Percentiles rank a stretch among this genome's conserved stretches.
These are phyloP conservation scores for Heliconius charithonia DNA, from an alignment of 2,888 invertebrate species.

Conservation along the genomic window DNA sequence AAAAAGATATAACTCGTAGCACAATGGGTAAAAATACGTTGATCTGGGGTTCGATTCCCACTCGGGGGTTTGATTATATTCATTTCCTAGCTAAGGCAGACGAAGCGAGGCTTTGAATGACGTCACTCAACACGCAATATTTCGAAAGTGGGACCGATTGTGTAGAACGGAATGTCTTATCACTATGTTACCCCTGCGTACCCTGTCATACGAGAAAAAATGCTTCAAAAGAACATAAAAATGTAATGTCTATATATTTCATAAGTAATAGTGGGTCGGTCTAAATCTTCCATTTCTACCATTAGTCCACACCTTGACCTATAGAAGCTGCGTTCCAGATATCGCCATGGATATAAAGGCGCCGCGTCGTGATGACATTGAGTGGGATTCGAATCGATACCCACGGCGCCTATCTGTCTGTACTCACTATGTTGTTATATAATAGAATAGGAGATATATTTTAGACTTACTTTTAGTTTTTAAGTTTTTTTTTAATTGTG, in stretches of 20 bases:
- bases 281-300: neutral
- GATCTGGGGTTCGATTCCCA: no score
- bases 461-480: neutral
- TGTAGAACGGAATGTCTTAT: no score
- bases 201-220: no score
- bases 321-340: conserved; percentile 4
- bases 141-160: no score
- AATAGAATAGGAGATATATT: neutral
- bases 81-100: no score
- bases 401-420: conserved; percentile 29
- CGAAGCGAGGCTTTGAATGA: no score
- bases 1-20: no score
- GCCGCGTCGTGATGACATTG: conserved; percentile 14
- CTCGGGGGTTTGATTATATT: no score
- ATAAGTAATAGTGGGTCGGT: neutral
- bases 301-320: conserved; percentile 8
- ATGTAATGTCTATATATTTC: neutral
- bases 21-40: no score
- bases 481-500: neutral
- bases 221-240: no score
- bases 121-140: no score
- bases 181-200: no score
- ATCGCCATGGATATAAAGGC: neutral
- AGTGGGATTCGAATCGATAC: conserved; percentile 27
- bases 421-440: neutral